Base-by-base conservation (phyloP, 2,888 invertebrate species). In the Xylophagus ater region DNA sequence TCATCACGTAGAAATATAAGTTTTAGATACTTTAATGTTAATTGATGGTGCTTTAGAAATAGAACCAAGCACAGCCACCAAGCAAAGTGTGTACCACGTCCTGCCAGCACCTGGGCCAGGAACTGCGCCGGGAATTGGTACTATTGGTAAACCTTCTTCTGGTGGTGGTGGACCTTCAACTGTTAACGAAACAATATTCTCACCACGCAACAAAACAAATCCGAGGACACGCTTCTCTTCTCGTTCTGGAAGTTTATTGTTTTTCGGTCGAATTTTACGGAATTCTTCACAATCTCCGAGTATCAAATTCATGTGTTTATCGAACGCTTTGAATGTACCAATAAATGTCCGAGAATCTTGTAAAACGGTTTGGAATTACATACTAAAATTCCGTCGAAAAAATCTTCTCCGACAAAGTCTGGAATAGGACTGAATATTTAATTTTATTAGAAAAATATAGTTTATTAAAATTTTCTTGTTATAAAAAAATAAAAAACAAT, bases 301-400 rank as follows among this genome's bases (percentile, higher is more conserved):
- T 52, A 99, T 96, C 46, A 99, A 72, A 63, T 99, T 99, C 98
- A 98, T 98, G 67, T 99, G 98, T 68, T 98, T 97, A 64, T 99
- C 98, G 58, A 98, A 98, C 0, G 97, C 97, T 70, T 97, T 98
- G 59, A 98, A 98, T 2, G 96, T 97, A 6, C 98, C 98, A 49
- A 99, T 94, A 60, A 98, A 97, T 4, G 89, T 94, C 47, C 98
- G 74, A 4, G 94, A 93, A 67, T 98, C 98, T 68, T 97, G 97
- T 44, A 98, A 73, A 50, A 92, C 90, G 48, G 97, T 89, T 58
- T 97, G 75, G n/a, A n/a, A n/a, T n/a, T n/a, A n/a, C n/a, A n/a
- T n/a, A n/a, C n/a, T n/a, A n/a, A n/a, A n/a, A n/a, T n/a, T n/a
- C n/a, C n/a, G n/a, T n/a, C n/a, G n/a, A n/a, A n/a, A n/a, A n/a